Evolutionary conservation across 2,888 invertebrate genomes (phyloP).

Genomic region (Antitype chi): DNA sequence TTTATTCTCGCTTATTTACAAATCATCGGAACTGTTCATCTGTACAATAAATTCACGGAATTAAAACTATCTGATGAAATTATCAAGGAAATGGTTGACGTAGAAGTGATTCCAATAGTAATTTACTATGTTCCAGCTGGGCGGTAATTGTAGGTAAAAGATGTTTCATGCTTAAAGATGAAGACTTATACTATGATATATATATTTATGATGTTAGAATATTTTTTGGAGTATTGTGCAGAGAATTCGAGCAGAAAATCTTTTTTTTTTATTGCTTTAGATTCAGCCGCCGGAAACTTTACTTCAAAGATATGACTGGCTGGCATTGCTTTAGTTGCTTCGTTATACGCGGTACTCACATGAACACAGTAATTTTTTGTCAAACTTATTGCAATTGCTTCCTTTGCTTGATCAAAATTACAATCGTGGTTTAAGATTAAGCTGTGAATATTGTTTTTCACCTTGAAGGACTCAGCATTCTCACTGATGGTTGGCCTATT

Average conservation of each 20-base stretch:
- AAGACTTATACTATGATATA: conserved; percentile 47
- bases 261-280: conserved; percentile 5
- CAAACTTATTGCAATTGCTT: neutral
- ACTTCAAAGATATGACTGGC: conserved; percentile 1
- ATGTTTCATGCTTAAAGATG: conserved; percentile 44
- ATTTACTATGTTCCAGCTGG: conserved; percentile 63
- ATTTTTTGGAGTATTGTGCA: conserved; percentile 17
- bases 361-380: neutral
- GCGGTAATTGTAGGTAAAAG: conserved; percentile 46
- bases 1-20: conserved; percentile 66
- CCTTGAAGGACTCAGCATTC: too few relatives aligned
- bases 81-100: conserved; percentile 67
- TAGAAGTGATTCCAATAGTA: conserved; percentile 53
- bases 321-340: neutral
- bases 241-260: conserved; percentile 4
- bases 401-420: neutral
- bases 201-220: conserved; percentile 23
- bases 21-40: conserved; percentile 64
- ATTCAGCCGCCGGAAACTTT: neutral
- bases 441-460: too few relatives aligned
- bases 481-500: neutral
- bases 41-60: conserved; percentile 63
- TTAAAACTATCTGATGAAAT: conserved; percentile 66
- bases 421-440: neutral
- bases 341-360: neutral